Evolutionary conservation across 2,797 vertebrate genomes (phyloP).

Genomic region (Coregonus suidteri): DNA sequence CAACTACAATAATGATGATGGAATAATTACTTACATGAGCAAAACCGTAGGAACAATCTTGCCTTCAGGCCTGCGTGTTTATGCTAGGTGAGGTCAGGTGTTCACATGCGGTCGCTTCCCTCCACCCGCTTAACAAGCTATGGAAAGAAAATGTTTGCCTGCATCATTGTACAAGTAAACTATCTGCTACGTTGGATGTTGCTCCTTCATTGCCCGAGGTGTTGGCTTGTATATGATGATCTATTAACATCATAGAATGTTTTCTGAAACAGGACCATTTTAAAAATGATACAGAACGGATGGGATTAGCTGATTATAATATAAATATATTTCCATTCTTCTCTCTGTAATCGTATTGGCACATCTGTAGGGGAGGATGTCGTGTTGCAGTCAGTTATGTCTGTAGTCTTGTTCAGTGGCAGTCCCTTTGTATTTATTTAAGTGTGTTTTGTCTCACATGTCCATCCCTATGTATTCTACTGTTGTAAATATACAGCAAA

Average conservation of each 20-base stretch:
- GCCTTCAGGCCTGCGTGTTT: slow-evolving; percentile 51
- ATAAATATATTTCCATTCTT: slow-evolving; percentile 52
- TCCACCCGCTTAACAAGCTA: slow-evolving; percentile 39
- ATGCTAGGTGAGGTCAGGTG: slow-evolving; percentile 45
- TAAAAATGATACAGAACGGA: slow-evolving; percentile 42
- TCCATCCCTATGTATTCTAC: slow-evolving; percentile 79
- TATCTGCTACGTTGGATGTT: slow-evolving; percentile 29
- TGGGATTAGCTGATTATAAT: slow-evolving; percentile 62
- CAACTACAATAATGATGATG: slow-evolving; percentile 35
- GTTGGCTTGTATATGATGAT: slow-evolving; percentile 44
- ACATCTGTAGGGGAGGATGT: slow-evolving; percentile 62
- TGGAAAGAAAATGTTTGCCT: slow-evolving; percentile 43
- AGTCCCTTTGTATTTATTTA: slow-evolving; percentile 85
- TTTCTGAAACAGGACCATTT: slow-evolving; percentile 32
- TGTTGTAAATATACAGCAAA: slow-evolving; percentile 86
- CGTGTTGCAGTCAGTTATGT: slow-evolving; percentile 60
- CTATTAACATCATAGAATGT: slow-evolving; percentile 45
- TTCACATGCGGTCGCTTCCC: slow-evolving; percentile 45
- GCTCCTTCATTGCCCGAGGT: slow-evolving; percentile 27
- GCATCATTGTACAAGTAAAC: slow-evolving; percentile 31
- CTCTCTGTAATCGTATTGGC: slow-evolving; percentile 65
- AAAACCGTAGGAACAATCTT: slow-evolving; percentile 54
- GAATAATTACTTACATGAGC: slow-evolving; percentile 52
- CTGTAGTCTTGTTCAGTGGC: slow-evolving; percentile 75
- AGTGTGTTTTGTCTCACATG: slow-evolving; percentile 77